Base-by-base conservation (phyloP, 2,113 vertebrate species). In the Morphnarchus princeps region DNA sequence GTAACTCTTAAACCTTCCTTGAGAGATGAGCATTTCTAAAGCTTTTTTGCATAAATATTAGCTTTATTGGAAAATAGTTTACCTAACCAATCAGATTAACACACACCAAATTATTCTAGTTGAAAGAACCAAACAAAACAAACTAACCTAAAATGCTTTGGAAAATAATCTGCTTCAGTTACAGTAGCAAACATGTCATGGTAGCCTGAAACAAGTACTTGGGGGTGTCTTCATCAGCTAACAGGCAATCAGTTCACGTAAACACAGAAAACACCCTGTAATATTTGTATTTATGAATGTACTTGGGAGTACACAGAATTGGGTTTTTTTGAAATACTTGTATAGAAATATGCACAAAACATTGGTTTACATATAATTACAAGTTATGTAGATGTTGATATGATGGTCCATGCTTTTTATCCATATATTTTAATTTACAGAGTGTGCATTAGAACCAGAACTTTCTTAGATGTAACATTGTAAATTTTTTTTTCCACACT, bases 41-140 rank as follows among this genome's bases (percentile, higher is more conserved):
- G 54, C 36, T 19, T 88, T 92, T 89, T 95, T 95, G 95, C 97
- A 96, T 96, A 96, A 97, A 97, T 97, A 96, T 93, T 96, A 95
- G 86, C 96, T 96, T 97, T 96, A 96, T 96, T 97, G 95, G 93
- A 97, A 97, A 96, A 96, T 95, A 97, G 79, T 96, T 96, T 90
- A 94, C 95, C 96, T 96, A 95, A 94, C 94, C 96, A 90, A 69
- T 73, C 78, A 95, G 92, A 91, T 96, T 59, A 97, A 96, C 88
- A 96, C 90, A 96, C 96, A 97, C 92, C 92, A 96, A 94, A 63
- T 94, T 70, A 88, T 81, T 96, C 93, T 96, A 94, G 57, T 95
- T 19, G 25, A 94, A 26, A 45, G 52, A 84, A 89, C 13, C 58
- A 80, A 80, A 91, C 87, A 78, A 72, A 43, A 31, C 24, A 13